Evolutionary conservation across 2,113 vertebrate species (phyloP).

Genomic region (Sceloporus tristichus): DNA sequence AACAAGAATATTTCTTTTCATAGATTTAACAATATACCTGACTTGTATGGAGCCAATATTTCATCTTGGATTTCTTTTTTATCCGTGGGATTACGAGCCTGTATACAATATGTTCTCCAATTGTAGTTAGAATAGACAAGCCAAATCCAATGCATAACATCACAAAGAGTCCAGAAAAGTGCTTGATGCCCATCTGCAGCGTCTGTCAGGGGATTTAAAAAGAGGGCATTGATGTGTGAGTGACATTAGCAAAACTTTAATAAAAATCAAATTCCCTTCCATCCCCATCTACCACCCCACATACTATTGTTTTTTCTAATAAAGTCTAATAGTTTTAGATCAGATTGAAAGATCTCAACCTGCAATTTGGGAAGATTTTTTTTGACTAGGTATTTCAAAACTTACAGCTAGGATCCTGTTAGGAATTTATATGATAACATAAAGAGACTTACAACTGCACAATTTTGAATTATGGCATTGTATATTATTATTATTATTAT

Average conservation of each 20-base stretch:
- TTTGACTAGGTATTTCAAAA: background rate
- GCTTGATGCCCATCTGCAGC: conserved; percentile 97
- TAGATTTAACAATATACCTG: conserved; percentile 80
- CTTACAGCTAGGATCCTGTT: too few relatives aligned
- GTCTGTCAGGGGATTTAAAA: conserved; percentile 82
- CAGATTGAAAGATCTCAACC: background rate
- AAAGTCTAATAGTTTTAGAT: background rate
- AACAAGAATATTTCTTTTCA: background rate
- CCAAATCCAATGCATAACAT: conserved; percentile 93
- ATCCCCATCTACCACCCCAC: too few relatives aligned
- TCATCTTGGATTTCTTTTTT: conserved; percentile 89
- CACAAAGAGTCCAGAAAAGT: conserved; percentile 97
- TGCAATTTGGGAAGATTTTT: background rate
- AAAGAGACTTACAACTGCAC: too few relatives aligned
- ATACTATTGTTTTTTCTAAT: background rate
- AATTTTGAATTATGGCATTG: too few relatives aligned
- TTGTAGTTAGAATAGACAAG: conserved; percentile 92
- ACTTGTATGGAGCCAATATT: conserved; percentile 97
- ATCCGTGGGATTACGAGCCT: conserved; percentile 91
- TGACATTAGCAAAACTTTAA: background rate
- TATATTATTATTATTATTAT: too few relatives aligned
- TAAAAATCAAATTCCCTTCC: background rate
- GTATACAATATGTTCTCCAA: conserved; percentile 92
- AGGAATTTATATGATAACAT: too few relatives aligned
- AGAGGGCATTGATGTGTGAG: conserved; percentile 2